Base-by-base conservation (phyloP, 2,113 vertebrate species). In the Thinocorus orbignyianus region DNA sequence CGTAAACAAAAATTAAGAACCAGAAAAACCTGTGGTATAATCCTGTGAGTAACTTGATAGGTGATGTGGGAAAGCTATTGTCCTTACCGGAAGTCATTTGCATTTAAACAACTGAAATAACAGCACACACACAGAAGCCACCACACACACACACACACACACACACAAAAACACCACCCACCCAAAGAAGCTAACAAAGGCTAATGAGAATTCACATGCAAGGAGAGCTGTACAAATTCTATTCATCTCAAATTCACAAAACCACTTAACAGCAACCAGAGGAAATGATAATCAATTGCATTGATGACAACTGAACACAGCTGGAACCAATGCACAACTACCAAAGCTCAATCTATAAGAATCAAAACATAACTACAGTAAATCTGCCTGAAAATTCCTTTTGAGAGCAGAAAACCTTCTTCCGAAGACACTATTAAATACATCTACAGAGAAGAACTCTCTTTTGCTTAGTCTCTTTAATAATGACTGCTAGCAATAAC, bases 1-100 rank as follows among this genome's bases (percentile, higher is more conserved):
- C 49, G 66, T 44, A 95, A 95, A 91, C 35, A 92, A 83, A 77
- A 86, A 60, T 35, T 78, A 88, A 86, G 60, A 94, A 81, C 69
- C 17, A 84, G 83, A 95, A 95, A 95, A 89, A 84, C 24, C 26
- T 74, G 80, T 55, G 16, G 46, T 31, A 66, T 68, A 77, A 81
- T 41, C 74, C 62, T 70, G 33, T 77, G 37, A 86, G 35, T 64
- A 91, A 86, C 30, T 11, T 39, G 17, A 6, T 69, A 90, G 2
- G 16, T 15, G 15, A 92, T 5, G 1, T 44, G 41, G 52, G 54
- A 92, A 92, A 72, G 66, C 41, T 80, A 54, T 25, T 92, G 70
- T 33, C 60, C 37, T 70, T 39, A 80, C 37, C 1, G 0, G 62
- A 95, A 64, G 57, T 65, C 4, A 80, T 77, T 68, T 35, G 72